Base-by-base conservation (phyloP, 2,888 invertebrate species). In the Mesochorus sp. region DNA sequence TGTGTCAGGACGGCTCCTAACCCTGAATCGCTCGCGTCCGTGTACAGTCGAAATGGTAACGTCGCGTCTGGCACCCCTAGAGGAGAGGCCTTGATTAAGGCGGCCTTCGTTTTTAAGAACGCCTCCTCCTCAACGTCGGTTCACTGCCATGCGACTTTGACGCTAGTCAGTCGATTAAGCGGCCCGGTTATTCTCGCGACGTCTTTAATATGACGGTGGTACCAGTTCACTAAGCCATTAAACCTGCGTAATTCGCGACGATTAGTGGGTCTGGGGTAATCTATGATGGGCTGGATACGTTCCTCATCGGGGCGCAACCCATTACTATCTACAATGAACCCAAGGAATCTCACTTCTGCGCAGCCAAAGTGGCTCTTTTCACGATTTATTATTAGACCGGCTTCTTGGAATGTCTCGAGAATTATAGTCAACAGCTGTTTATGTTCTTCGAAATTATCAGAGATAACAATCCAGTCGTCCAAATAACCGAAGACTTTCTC, bases 81-180 rank as follows among this genome's bases (percentile, higher is more conserved):
- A 3, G 67, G 34, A 3, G 66, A 49, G 1, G 74, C 47, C 1
- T 66, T 21, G 3, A 12, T 19, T 2, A 47, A 4, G 6, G 66
- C 64, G 5, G 44, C 19, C 31, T 72, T 72, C 0, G 64, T 47
- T 55, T 17, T 2, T 76, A 71, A 8, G n/a, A 72, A 76, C 19
- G 76, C 42, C 42, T 53, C 42, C 28, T 61, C 28, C 49, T 73
- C 72, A 0, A 59, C 61, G 4, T 59, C 71, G 8, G 76, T 72
- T 73, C 77, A 73, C 34, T 62, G 49, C 72, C 72, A 73, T 1
- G 77, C 61, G 4, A 73, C 62, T 34, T 77, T 73, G 1, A 59
- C 51, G 14, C 62, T 75, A 3, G 68, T 75, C 3, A 75, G 21
- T 61, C 62, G 51, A 17, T 44, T 67, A 0, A 77, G 28, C 0